Percentiles rank a stretch among this genome's conserved stretches.
Conservation (phyloP, 30 jellyfish, hydroid and myxozoan species). For the Cassiopea xamachana region DNA sequence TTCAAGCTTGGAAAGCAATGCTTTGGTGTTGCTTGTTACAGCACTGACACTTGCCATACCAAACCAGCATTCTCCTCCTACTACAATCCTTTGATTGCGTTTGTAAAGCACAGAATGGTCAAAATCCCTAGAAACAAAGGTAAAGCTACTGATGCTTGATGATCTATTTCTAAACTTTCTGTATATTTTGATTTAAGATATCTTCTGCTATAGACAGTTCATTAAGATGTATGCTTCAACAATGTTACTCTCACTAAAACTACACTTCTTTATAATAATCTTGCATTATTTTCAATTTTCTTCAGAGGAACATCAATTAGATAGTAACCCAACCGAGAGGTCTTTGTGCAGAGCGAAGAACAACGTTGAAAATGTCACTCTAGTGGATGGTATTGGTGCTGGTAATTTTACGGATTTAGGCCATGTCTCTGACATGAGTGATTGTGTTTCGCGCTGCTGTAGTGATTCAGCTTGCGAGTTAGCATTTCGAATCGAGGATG, state of each 20-base stretch:
- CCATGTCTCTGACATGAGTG: conserved; percentile 83
- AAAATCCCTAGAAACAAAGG: conserved; percentile 70
- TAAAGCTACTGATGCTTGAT: background rate
- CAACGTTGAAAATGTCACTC: conserved; percentile 78
- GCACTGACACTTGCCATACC: conserved; percentile 76
- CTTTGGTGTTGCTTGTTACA: conserved; percentile 84
- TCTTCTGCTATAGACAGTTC: too few species aligned
- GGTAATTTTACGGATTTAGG: conserved; percentile 97
- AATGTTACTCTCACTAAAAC: too few species aligned
- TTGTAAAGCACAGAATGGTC: conserved; percentile 81
- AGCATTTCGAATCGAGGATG: conserved; percentile 91
- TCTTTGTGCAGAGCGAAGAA: conserved; percentile 65
- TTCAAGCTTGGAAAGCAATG: conserved; percentile 97
- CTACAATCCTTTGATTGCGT: conserved; percentile 85
- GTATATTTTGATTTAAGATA: too few species aligned
- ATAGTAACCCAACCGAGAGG: conserved; percentile 71
- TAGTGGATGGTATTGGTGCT: conserved; percentile 90
- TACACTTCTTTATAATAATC: too few species aligned
- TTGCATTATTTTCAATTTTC: background rate
- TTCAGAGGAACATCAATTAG: conserved; percentile 53
- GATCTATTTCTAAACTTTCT: too few species aligned
- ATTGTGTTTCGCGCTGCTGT: conserved; percentile 90
- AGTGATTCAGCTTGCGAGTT: conserved; percentile 78
- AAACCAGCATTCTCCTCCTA: conserved; percentile 92
- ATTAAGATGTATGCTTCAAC: too few species aligned